Conservation (phyloP, 2,888 invertebrate genomes). For the Zhengitettix transpicula region DNA sequence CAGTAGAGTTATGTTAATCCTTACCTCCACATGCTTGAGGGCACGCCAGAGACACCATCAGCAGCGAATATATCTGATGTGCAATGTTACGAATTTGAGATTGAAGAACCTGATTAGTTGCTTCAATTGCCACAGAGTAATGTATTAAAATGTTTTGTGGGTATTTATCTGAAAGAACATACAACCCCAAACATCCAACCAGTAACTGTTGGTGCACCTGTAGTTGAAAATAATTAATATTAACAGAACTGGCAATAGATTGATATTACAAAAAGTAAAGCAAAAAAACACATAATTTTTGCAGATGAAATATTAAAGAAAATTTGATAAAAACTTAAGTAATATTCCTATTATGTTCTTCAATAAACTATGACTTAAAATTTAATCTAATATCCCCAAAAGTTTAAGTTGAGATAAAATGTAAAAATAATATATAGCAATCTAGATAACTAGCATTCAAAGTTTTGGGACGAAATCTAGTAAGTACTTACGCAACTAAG, state of each 20-base stretch:
- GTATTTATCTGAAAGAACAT: slow-evolving; percentile 3
- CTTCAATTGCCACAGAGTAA: slow-evolving; percentile 37
- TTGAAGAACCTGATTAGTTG: slow-evolving; percentile 31
- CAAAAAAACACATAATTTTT: no score
- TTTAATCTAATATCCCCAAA: no score
- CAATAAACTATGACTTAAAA: no score
- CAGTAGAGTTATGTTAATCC: background rate
- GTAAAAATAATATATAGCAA: no score
- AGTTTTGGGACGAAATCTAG: background rate
- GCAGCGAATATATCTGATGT: slow-evolving; percentile 33
- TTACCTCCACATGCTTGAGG: background rate
- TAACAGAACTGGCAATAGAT: no score
- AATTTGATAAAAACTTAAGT: no score
- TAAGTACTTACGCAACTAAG: slow-evolving; percentile 13
- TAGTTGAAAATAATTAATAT: background rate
- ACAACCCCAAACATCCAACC: slow-evolving; percentile 29
- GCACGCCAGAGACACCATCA: slow-evolving; percentile 28
- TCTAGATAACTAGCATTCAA: no score
- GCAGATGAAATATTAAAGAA: no score
- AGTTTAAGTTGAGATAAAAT: no score
- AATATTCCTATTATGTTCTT: no score
- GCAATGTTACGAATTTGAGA: slow-evolving; percentile 32
- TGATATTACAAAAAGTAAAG: no score
- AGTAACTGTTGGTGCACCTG: slow-evolving; percentile 29
- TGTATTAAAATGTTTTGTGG: slow-evolving; percentile 25